Evolutionary conservation across 2,113 vertebrate genomes (phyloP).

Genomic region (Montifringilla adamsi): DNA sequence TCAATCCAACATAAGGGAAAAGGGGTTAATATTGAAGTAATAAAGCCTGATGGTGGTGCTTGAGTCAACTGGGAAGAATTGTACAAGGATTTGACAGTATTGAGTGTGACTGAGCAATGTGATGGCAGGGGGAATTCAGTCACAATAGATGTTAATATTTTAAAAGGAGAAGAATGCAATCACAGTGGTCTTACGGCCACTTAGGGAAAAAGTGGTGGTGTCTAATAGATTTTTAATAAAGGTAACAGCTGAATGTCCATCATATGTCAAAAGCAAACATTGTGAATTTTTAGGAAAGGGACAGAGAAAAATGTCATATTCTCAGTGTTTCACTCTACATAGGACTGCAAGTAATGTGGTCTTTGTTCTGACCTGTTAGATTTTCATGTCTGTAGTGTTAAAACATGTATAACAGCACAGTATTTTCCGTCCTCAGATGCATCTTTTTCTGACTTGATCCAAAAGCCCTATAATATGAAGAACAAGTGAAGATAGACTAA

Average conservation of each 20-base stretch:
- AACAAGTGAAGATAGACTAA: not conserved
- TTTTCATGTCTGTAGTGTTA: not conserved
- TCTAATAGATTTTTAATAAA: not conserved
- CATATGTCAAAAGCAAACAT: not conserved
- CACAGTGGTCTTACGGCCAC: fast-evolving
- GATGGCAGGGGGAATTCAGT: not conserved
- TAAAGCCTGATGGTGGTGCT: not conserved
- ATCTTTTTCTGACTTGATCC: not conserved
- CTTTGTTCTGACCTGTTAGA: not conserved
- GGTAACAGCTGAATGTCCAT: not conserved
- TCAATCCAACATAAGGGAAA: not conserved
- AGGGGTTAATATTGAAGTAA: not conserved
- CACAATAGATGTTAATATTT: not conserved
- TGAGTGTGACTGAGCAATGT: not conserved
- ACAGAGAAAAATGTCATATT: not conserved
- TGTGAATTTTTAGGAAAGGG: not conserved
- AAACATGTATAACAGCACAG: not conserved
- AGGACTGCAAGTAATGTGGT: not conserved
- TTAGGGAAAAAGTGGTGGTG: not conserved
- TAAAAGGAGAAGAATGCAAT: not conserved
- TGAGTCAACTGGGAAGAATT: not conserved
- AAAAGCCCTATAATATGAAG: not conserved
- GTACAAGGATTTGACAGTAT: not conserved
- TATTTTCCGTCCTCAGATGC: not conserved
- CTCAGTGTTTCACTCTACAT: not conserved